Evolutionary conservation across 1,140 invertebrate species (phyloP), one percentile per base, ranked within the genome.

Genomic region (Delia radicum): DNA sequence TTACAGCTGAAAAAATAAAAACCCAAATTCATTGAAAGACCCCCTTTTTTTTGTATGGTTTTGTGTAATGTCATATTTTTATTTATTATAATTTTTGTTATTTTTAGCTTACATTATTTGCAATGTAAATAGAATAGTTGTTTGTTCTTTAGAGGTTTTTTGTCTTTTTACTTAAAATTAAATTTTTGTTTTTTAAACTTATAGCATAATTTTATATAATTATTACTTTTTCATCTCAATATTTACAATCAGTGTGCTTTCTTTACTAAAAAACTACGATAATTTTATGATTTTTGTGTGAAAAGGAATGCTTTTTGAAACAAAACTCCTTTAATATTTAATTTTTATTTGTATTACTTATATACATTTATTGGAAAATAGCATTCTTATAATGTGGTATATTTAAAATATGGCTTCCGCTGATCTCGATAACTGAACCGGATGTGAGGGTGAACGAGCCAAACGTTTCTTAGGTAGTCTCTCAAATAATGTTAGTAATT

Each of bases 371-470:
- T 65, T 65, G 15, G 62, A n/a, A 31, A 67, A 69, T 69, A 18
- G 3, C n/a, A 21, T 69, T 69, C 28, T 12, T 55, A 55, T 31
- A 3, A 18, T 15, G 24, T 29, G 18, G 24, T 0, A 27, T 21
- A 6, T 33, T 82, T 79, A 96, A 89, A 96, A 96, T 80, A 96
- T 94, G 69, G 95, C 96, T 89, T 97, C 95, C 26, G 95, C 95
- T 42, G 95, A 97, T 79, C 95, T 91, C 29, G 95, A 96, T 78
- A 97, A 89, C 86, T 98, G 95, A 80, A 97, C 93, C 21, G 97
- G 98, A 91, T 99, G 97, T 75, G 97, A 99, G 76, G 98, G 98
- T 87, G 96, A 98, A 77, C 98, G 92, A 21, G 96, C 95, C 76
- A 99, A 91, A 75, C 96, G 91, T 89, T 98, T 98, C 84, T 95